These are phyloP conservation scores for Entomobrya proxima DNA, from an alignment of 2,888 invertebrate genomes.

Conservation along the genomic window DNA sequence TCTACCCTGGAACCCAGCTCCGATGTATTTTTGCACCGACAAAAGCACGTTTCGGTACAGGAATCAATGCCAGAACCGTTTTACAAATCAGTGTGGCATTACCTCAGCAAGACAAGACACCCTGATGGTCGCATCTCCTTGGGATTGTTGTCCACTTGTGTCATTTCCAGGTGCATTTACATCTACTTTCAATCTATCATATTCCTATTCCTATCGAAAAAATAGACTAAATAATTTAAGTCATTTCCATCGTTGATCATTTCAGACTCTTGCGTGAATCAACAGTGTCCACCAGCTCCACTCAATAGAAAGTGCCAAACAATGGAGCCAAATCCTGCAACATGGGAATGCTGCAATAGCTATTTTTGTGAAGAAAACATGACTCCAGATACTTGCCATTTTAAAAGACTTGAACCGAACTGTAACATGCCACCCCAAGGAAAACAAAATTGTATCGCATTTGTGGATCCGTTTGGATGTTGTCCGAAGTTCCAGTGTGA, in stretches of 20 bases:
- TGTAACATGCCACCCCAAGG: slow-evolving; percentile 71
- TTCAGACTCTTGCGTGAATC: slow-evolving; percentile 68
- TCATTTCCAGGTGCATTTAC: slow-evolving; percentile 66
- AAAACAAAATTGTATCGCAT: slow-evolving; percentile 72
- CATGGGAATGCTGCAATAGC: slow-evolving; percentile 71
- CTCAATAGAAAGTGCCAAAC: slow-evolving; percentile 68
- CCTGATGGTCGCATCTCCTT: slow-evolving; percentile 71
- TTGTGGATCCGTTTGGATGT: slow-evolving; percentile 72
- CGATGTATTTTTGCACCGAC: slow-evolving; percentile 73
- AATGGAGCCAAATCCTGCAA: slow-evolving; percentile 42
- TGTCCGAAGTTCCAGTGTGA: slow-evolving; percentile 74
- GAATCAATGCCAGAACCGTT: slow-evolving; percentile 63
- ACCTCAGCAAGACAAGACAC: slow-evolving; percentile 56
- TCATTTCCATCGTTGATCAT: not conserved
- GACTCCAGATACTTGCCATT: slow-evolving; percentile 65
- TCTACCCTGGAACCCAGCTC: slow-evolving; percentile 73
- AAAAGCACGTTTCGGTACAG: slow-evolving; percentile 45
- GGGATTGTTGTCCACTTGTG: slow-evolving; percentile 73
- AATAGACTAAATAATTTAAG: not conserved
- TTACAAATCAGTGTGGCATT: slow-evolving; percentile 58
- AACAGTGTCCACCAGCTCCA: slow-evolving; percentile 71
- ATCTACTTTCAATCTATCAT: not conserved
- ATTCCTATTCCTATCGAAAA: not conserved
- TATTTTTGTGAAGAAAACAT: slow-evolving; percentile 71
- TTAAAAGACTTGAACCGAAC: slow-evolving; percentile 66